A percentile compares a stretch with the other conserved stretches of the same genome.
phyloP scores from a whole-genome alignment of 2,888 invertebrate species.

The Fabriciana adippe region DNA sequence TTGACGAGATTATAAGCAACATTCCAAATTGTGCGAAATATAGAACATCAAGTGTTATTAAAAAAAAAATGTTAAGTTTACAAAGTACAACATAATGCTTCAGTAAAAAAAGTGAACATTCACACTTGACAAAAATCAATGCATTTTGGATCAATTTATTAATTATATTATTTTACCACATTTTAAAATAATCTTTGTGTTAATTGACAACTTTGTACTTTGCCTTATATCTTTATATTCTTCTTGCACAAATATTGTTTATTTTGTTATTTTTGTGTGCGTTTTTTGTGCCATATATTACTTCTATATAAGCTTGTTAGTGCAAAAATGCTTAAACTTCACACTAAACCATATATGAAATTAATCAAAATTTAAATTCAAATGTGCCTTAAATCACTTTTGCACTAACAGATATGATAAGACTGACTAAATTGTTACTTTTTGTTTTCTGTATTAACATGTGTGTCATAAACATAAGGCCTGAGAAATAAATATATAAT shows the following conservation, averaged over 20 bases:
- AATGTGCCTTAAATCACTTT: conserved; percentile 9
- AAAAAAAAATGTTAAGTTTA: too few species aligned
- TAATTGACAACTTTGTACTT: conserved; percentile 2
- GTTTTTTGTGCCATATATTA: conserved; percentile 25
- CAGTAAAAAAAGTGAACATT: too few species aligned
- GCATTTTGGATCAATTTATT: too few species aligned
- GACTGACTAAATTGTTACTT: conserved; percentile 32
- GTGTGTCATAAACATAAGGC: conserved; percentile 6
- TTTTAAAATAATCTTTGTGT: not conserved
- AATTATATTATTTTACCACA: not conserved
- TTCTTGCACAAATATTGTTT: conserved; percentile 17
- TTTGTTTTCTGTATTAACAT: conserved; percentile 25
- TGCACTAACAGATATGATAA: conserved; percentile 22
- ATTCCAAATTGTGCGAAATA: conserved; percentile 6
- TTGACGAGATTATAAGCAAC: not conserved
- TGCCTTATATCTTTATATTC: conserved; percentile 2
- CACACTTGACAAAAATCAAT: too few species aligned
- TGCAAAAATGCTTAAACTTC: conserved; percentile 6
- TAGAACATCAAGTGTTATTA: too few species aligned
- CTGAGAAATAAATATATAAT: conserved; percentile 12
- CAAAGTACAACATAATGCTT: too few species aligned
- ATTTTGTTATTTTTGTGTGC: conserved; percentile 25
- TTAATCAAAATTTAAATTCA: not conserved
- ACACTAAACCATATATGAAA: too few species aligned
- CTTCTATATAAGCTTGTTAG: conserved; percentile 7